A percentile compares a stretch with the other conserved stretches of the same genome.
Evolutionary conservation across 2,113 vertebrate genomes (phyloP).

Genomic region (Pan paniscus): DNA sequence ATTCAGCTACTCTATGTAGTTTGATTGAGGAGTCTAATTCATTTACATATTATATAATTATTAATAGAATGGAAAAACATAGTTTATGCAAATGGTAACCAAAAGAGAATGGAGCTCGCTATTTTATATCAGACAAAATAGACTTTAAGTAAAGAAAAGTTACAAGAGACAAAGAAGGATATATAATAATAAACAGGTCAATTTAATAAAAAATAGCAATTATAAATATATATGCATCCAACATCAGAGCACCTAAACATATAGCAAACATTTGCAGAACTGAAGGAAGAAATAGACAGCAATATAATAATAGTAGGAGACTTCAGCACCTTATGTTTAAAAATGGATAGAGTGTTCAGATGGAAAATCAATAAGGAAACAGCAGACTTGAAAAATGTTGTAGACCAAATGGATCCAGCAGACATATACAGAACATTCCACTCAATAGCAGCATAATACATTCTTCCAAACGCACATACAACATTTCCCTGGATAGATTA

Average conservation of each 20-base stretch:
- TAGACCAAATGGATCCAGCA: not conserved
- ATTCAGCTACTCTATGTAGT: no score
- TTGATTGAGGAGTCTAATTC: no score
- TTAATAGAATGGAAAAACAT: no score
- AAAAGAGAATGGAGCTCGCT: no score
- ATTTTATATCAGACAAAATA: not conserved
- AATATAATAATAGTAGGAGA: not conserved
- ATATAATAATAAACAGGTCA: not conserved
- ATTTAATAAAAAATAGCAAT: not conserved
- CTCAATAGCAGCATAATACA: not conserved
- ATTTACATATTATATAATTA: no score
- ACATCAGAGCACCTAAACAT: not conserved
- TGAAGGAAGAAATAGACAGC: not conserved
- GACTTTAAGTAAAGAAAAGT: not conserved
- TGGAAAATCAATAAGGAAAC: not conserved
- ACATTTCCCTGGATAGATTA: not conserved
- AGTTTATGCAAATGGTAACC: no score
- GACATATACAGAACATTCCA: not conserved
- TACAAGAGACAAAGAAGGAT: not conserved
- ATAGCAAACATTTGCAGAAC: not conserved
- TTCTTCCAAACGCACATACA: not conserved
- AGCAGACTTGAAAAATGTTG: not conserved
- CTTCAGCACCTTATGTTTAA: not conserved
- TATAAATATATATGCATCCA: not conserved
- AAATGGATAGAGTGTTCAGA: not conserved